Evolutionary conservation across 2,888 invertebrate species (phyloP), one percentile per base, ranked within the genome.

Genomic region (Carcina quercana): DNA sequence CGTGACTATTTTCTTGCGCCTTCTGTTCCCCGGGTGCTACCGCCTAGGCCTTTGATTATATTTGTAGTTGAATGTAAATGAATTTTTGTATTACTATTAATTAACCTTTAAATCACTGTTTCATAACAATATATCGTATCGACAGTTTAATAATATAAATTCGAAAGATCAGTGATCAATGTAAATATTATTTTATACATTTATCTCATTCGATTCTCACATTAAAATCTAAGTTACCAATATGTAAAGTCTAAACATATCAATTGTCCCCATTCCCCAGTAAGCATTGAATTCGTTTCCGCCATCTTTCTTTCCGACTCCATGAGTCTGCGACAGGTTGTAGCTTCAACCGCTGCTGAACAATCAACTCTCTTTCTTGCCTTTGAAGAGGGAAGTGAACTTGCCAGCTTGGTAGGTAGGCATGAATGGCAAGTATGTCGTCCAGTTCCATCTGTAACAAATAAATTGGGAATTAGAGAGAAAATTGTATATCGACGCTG

Each of bases 361-460:
- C 5, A 2, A 46, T 68, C 57, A 74, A 34, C 54, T 59, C 3
- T 66, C 57, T 40, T 78, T 80, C 50, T 75, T 76, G 36, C 49
- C 45, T 8, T 38, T 55, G 45, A 82, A 70, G 2, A 82, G 53
- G 0, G 67, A 64, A 0, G 73, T 65, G 47, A 83, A 80, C 44
- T 75, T 75, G 2, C 82, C 83, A 1, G 75, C 67, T 43, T 85
- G 82, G 58, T 91, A 91, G 0, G 91, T 91, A 17, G 91, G 91
- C 73, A 89, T 86, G 56, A 91, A 91, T 0, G 91, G 91, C 2
- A 91, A 54, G 40, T 89, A 87, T 12, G 86, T 84, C 0, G 90
- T 88, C 88, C 89, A 91, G 38, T 82, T 86, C 87, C 88, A 89
- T 17, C 90, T 90, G 59, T 5, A 56, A 56, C 20, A 14, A 20